Conservation (phyloP, 2,113 vertebrate species). For the Prionailurus viverrinus region DNA sequence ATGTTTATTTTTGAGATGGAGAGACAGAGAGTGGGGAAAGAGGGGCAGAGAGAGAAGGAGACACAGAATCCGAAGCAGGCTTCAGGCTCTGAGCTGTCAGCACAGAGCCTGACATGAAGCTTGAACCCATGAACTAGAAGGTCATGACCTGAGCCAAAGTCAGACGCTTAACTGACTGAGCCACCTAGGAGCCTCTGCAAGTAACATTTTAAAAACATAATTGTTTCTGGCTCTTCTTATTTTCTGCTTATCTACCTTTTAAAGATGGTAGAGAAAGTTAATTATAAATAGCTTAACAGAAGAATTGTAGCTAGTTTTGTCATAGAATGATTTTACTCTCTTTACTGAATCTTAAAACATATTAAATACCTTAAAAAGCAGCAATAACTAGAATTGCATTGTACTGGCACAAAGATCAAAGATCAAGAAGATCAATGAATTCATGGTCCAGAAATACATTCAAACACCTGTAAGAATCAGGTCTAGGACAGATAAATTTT, state of each 20-base stretch:
- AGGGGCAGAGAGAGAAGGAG: too few species aligned
- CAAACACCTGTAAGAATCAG: neutral
- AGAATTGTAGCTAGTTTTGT: neutral
- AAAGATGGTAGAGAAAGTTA: neutral
- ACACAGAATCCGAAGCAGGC: too few species aligned
- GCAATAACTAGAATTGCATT: neutral
- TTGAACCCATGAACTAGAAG: too few species aligned
- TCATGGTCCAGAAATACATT: neutral
- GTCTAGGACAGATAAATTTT: neutral
- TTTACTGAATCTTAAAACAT: neutral
- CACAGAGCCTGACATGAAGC: too few species aligned
- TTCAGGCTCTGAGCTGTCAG: too few species aligned
- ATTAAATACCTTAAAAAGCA: conserved; percentile 11
- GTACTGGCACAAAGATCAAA: neutral
- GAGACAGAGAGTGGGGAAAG: too few species aligned
- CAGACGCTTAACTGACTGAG: too few species aligned
- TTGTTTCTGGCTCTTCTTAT: neutral
- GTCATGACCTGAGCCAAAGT: too few species aligned
- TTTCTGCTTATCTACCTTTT: neutral
- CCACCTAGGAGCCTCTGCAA: too few species aligned
- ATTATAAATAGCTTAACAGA: neutral
- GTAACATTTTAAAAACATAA: neutral
- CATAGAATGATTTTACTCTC: neutral
- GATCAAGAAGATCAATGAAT: neutral
- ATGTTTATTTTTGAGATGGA: too few species aligned